Conservation (phyloP, 2,888 invertebrate species). For the Acheta domesticus region DNA sequence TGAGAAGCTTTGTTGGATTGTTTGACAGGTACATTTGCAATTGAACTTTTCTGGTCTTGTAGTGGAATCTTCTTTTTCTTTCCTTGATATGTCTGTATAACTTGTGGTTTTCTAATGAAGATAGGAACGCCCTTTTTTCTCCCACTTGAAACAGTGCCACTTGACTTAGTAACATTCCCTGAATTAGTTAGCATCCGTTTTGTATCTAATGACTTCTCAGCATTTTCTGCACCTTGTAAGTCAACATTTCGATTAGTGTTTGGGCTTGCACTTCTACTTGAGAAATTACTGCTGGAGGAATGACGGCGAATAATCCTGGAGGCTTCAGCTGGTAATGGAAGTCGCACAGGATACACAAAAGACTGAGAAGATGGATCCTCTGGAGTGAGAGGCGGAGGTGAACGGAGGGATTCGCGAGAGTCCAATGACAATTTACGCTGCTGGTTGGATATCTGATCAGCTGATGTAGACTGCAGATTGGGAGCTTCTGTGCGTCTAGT, state of each 20-base stretch:
- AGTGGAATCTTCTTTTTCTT: slow-evolving; percentile 29
- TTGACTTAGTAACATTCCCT: background rate
- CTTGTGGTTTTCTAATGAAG: slow-evolving; percentile 28
- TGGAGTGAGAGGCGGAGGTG: slow-evolving; percentile 30
- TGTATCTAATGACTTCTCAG: no score
- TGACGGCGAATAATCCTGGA: slow-evolving; percentile 78
- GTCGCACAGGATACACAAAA: slow-evolving; percentile 60
- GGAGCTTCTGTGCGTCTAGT: slow-evolving; percentile 39
- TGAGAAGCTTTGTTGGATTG: background rate
- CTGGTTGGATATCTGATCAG: background rate
- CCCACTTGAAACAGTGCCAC: background rate
- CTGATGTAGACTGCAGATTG: background rate
- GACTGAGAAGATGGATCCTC: slow-evolving; percentile 51
- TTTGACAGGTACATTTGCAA: background rate
- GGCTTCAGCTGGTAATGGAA: slow-evolving; percentile 57
- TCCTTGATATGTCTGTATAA: slow-evolving; percentile 31
- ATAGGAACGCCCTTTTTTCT: slow-evolving; percentile 34
- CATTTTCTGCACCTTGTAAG: background rate
- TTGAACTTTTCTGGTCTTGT: background rate
- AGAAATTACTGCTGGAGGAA: slow-evolving; percentile 60
- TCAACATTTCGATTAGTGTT: slow-evolving; percentile 23
- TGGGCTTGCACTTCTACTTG: slow-evolving; percentile 38
- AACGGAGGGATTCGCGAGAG: slow-evolving; percentile 33
- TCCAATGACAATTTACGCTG: slow-evolving; percentile 38
- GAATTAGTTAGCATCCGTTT: background rate